A percentile compares a stretch with the other conserved stretches of the same genome.
Conservation (phyloP, 2,113 vertebrate species). For the Scophthalmus maximus region DNA sequence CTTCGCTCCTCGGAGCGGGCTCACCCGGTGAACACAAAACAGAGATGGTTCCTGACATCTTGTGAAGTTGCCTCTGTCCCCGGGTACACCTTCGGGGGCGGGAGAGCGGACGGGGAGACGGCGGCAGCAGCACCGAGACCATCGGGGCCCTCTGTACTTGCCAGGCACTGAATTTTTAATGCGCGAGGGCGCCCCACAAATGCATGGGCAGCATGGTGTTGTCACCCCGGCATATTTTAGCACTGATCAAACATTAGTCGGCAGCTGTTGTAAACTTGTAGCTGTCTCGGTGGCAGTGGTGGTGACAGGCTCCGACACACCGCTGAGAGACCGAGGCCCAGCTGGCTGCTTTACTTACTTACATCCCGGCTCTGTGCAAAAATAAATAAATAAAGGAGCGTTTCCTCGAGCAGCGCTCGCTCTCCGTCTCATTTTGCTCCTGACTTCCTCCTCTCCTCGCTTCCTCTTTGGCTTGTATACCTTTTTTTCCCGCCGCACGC, state of each 20-base stretch:
- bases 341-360: constrained; percentile 79
- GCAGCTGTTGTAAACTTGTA: constrained; percentile 90
- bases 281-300: constrained; percentile 87
- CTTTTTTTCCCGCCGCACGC: constrained; percentile 29
- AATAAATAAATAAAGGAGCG: constrained; percentile 69
- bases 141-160: constrained; percentile 85
- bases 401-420: constrained; percentile 26
- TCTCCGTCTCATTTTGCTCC: constrained; percentile 30
- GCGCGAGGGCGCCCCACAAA: constrained; percentile 87
- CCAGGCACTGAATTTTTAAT: constrained; percentile 92
- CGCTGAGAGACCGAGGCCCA: constrained; percentile 81
- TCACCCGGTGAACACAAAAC: constrained; percentile 86
- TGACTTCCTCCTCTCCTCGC: constrained; percentile 20
- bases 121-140: constrained; percentile 69
- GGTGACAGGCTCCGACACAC: constrained; percentile 82
- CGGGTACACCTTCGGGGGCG: constrained; percentile 85
- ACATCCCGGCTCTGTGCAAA: constrained; percentile 67
- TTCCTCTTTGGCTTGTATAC: too few relatives aligned
- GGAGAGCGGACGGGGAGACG: constrained; percentile 54
- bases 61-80: constrained; percentile 88
- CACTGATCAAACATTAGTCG: constrained; percentile 94
- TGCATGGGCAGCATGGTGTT: constrained; percentile 89
- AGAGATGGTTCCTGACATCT: constrained; percentile 90
- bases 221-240: constrained; percentile 95
- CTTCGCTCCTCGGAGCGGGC: constrained; percentile 75